A percentile compares a stretch with the other conserved stretches of the same genome.
These are phyloP conservation scores for Schrankia costaestrigalis DNA, from an alignment of 2,888 invertebrate genomes.

Conservation along the genomic window DNA sequence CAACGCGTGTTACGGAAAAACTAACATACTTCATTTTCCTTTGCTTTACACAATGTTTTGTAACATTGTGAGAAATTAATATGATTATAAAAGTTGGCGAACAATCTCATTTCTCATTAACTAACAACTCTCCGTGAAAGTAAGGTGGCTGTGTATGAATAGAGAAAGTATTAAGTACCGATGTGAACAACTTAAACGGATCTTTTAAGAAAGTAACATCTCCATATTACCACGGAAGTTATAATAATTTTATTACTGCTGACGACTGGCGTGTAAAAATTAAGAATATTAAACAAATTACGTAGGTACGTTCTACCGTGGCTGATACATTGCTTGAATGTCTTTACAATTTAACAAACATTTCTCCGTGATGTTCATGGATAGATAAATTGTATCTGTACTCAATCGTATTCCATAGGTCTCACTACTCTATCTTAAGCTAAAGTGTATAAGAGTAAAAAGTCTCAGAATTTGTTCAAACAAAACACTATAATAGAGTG, in stretches of 20 bases:
- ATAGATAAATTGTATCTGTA: no score
- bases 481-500: no score
- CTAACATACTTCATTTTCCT: slow-evolving; percentile 34
- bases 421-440: no score
- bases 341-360: no score
- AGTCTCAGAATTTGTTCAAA: no score
- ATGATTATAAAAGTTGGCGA: slow-evolving; percentile 54
- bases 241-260: slow-evolving; percentile 26
- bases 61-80: slow-evolving; percentile 50
- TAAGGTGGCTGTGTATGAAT: slow-evolving; percentile 63
- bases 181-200: slow-evolving; percentile 44
- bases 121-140: slow-evolving; percentile 59
- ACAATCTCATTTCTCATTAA: slow-evolving; percentile 60
- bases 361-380: no score
- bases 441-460: no score
- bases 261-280: no score
- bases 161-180: slow-evolving; percentile 65
- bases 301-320: no score
- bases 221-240: slow-evolving; percentile 36
- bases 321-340: no score
- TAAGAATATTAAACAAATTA: no score
- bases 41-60: slow-evolving; percentile 45
- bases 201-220: slow-evolving; percentile 57
- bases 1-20: slow-evolving; percentile 28
- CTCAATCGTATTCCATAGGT: no score